Evolutionary conservation across 2,888 invertebrate genomes (phyloP).

Genomic region (Cyclophora punctaria): DNA sequence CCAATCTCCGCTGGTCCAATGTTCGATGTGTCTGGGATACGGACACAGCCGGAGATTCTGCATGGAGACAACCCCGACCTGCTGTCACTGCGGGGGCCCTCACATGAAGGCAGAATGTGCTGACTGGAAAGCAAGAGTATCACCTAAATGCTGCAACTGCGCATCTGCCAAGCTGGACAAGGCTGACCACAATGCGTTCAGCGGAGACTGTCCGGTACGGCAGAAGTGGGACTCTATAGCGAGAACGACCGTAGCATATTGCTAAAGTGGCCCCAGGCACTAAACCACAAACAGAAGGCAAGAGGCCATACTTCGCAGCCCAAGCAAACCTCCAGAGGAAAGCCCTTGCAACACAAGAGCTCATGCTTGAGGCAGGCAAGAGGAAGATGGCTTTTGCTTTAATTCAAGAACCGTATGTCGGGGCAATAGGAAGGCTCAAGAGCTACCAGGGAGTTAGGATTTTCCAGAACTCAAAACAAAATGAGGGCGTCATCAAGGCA

Average conservation of each 20-base stretch:
- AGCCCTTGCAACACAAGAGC: too few species aligned
- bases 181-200: too few species aligned
- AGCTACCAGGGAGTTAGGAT: too few species aligned
- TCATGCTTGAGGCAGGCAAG: too few species aligned
- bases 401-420: background rate
- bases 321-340: too few species aligned
- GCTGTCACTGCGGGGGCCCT: conserved; percentile 7
- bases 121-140: background rate
- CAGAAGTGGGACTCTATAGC: background rate
- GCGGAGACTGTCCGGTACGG: too few species aligned
- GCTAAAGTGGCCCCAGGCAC: background rate
- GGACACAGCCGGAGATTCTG: background rate
- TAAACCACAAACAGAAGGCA: conserved; percentile 2
- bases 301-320: too few species aligned
- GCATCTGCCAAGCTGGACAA: too few species aligned
- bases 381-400: too few species aligned
- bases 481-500: too few species aligned
- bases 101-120: conserved; percentile 4
- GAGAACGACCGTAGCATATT: background rate
- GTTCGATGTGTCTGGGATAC: too few species aligned
- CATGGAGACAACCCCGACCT: background rate
- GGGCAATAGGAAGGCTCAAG: background rate
- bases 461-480: too few species aligned
- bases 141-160: background rate
- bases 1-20: background rate